Evolutionary conservation across 2,113 vertebrate species (phyloP), one percentile per base, ranked within the genome.

Genomic region (Alexandromys fortis): DNA sequence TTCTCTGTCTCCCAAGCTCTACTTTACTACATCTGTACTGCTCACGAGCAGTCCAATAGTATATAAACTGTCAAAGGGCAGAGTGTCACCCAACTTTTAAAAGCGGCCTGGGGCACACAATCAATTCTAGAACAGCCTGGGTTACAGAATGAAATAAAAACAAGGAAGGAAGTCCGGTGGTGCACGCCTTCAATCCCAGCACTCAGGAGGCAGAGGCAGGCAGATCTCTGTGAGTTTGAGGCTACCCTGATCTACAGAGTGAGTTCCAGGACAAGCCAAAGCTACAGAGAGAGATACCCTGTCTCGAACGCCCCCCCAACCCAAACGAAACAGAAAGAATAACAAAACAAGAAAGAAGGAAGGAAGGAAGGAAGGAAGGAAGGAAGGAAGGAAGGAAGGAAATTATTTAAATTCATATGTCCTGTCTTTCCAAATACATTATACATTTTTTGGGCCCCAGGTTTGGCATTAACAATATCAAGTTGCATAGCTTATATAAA

Each of bases 11-110:
- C 61, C 65, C 58, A 86, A 92, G 52, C 16, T 22, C 63, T 28
- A 26, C 42, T 86, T 75, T 1, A 19, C 38, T 42, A 63, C 49
- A 47, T 3, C 76, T 21, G 21, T 58, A 45, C 72, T 61, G 78
- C 73, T 28, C 42, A 33, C 45, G 16, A 26, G 19, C 24, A 91
- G 78, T 30, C 35, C 73, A 89, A 42, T 24, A 28, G 28, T 87
- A 85, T 42, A 88, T 72, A 92, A 91, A 89, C 90, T 49, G 68
- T 88, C 45, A 86, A 72, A 35, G 47, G 45, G n/a, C 68, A 73
- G 85, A 55, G 14, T 12, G 58, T 73, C 68, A 75, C 5, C n/a
- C 42, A n/a, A 75, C 35, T 55, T 89, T 75, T 19, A 42, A 42
- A 55, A 38, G 35, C 42, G 42, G 49, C 70, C 68, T 55, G 35